Evolutionary conservation across 2,797 vertebrate species (phyloP), one percentile per base, ranked within the genome.

Genomic region (Galago senegalensis): DNA sequence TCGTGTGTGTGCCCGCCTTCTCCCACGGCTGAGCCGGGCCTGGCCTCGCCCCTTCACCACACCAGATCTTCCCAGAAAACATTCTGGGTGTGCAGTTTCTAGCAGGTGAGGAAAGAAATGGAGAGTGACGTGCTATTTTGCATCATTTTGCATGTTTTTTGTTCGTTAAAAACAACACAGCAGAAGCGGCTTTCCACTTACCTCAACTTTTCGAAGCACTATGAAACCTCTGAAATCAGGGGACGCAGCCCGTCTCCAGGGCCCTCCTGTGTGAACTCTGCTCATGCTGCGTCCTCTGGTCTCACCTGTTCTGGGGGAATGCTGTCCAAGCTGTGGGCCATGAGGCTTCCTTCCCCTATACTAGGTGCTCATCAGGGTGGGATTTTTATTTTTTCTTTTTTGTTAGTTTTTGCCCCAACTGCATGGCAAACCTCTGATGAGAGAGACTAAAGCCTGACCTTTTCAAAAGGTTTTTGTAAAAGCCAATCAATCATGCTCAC

Each of bases 11-110:
- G 25, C 56, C 46, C 72, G 31, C 29, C 60, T 89, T 81, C 83
- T 96, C 89, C 93, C 93, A 89, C 63, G 8, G 72, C 49, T 58
- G 61, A 88, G 61, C 72, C 0, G 5, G 58, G 70, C 73, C 90
- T 46, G 17, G 31, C 49, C 65, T 93, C 31, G 11, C 67, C 61
- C 77, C 76, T 53, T 69, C 31, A 61, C 84, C 94, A n/a, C 85
- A 49, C 79, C 40, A 29, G 56, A 49, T 37, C 95, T 96, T 94
- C 75, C 87, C 90, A 82, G 85, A 83, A 95, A 92, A 82, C 4
- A 60, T 31, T 58, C 87, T 82, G 70, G 43, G 37, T 1, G 4
- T 27, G 40, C 0, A 61, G 21, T 89, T 93, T 90, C 67, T 86
- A 65, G 83, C 11, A 67, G 81, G 1, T 31, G 90, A 92, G 86